Conservation (phyloP, 2,797 vertebrate genomes). For the Gila robusta region DNA sequence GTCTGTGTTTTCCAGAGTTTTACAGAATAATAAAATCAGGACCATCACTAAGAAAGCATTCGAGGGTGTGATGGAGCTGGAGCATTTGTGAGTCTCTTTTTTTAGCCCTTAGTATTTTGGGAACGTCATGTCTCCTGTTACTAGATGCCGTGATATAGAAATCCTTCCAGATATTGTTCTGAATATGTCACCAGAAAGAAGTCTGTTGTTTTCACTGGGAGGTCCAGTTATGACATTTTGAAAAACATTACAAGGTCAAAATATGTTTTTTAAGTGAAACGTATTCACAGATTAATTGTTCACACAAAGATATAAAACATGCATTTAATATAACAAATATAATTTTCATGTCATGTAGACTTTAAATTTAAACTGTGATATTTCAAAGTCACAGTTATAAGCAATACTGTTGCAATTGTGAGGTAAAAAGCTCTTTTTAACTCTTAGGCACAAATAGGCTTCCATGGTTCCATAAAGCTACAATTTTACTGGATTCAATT, state of each 20-base stretch:
- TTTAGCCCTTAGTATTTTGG: background rate
- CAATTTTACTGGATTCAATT: background rate
- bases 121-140: background rate
- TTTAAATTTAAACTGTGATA: background rate
- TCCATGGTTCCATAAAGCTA: background rate
- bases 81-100: conserved; percentile 89
- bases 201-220: background rate
- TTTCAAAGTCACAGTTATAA: background rate
- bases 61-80: conserved; percentile 91
- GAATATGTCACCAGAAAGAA: background rate
- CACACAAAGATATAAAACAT: background rate
- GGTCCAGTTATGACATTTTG: background rate
- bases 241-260: background rate
- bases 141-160: background rate
- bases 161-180: background rate
- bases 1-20: conserved; percentile 78
- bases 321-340: background rate
- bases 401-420: background rate
- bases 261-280: background rate
- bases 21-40: conserved; percentile 94
- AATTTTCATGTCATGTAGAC: background rate
- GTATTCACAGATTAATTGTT: background rate
- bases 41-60: conserved; percentile 97
- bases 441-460: background rate
- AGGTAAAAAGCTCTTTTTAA: background rate